Evolutionary conservation across 2,888 invertebrate species (phyloP), one percentile per base, ranked within the genome.

Genomic region (Geotrupes spiniger): DNA sequence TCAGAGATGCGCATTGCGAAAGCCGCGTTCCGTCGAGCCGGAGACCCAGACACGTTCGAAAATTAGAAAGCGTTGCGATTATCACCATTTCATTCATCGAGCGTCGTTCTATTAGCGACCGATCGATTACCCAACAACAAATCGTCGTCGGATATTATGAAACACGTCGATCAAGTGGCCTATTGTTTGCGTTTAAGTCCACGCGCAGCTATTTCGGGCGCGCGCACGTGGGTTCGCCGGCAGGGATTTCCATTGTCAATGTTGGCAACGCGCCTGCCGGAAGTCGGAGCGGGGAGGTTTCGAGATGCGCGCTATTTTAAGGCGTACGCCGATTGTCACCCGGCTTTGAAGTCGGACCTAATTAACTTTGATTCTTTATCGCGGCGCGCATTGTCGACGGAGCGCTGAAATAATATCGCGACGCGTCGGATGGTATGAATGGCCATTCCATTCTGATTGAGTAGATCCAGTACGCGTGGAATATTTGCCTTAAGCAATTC

Each of bases 211-310:
- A 66, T 67, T 67, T 65, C 60, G 57, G 63, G 53, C 60, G 53
- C 53, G 53, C 58, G 56, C 50, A 50, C 50, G 50, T 50, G 50
- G 49, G 49, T 54, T 57, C 56, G 60, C 62, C 62, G 65, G 68
- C 62, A 65, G 68, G 68, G 67, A 70, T 71, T 62, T 69, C 70
- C 70, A 71, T 72, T 71, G 71, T 71, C 69, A 66, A 61, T 65
- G 67, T 69, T 72, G 72, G 72, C 72, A 71, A 56, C 54, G 64
- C 59, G 70, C 70, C 70, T 66, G 63, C 68, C 67, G 69, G 69
- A 70, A 69, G 66, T 62, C 53, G 50, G 31, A 33, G 16, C 33
- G 25, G 37, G 43, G 43, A 36, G 36, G 40, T 26, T 31, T 25
- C 46, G 46, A 40, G 36, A 33, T 41, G 54, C 57, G 54, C 57